These are phyloP conservation scores for Delphinapterus leucas DNA, from an alignment of 2,113 vertebrate species.

Conservation along the genomic window DNA sequence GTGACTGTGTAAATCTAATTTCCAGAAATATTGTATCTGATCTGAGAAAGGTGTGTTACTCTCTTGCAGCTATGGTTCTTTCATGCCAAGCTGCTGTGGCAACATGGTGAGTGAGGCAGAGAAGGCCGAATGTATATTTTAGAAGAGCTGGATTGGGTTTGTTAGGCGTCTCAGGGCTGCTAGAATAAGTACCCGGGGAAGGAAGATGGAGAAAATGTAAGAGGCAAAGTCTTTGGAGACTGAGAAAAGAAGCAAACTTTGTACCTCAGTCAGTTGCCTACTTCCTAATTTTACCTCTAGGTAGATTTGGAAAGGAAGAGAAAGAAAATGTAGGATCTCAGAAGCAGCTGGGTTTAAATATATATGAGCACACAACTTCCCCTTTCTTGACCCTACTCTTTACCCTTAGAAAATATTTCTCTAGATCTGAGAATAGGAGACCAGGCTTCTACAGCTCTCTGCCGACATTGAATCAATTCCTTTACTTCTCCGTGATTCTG, in stretches of 20 bases:
- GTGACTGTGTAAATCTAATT: constrained; percentile 17
- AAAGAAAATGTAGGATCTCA: not conserved
- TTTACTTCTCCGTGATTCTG: not conserved
- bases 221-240: not conserved
- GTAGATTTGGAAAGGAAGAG: not conserved
- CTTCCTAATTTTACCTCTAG: not conserved
- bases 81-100: not conserved
- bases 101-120: not conserved
- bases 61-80: not conserved
- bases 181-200: not conserved
- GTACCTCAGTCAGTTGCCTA: not conserved
- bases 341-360: constrained; percentile 36
- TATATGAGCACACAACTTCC: not conserved
- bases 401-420: not conserved
- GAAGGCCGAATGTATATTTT: not conserved
- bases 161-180: not conserved
- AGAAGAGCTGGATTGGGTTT: not conserved
- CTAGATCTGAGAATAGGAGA: not conserved
- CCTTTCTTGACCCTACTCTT: not conserved
- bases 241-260: not conserved
- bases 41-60: not conserved
- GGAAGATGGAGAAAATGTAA: not conserved
- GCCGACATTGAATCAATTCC: not conserved
- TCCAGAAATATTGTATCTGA: not conserved
- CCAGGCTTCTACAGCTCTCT: not conserved